Base-by-base conservation (phyloP, 2,797 vertebrate genomes). In the Paguma larvata region DNA sequence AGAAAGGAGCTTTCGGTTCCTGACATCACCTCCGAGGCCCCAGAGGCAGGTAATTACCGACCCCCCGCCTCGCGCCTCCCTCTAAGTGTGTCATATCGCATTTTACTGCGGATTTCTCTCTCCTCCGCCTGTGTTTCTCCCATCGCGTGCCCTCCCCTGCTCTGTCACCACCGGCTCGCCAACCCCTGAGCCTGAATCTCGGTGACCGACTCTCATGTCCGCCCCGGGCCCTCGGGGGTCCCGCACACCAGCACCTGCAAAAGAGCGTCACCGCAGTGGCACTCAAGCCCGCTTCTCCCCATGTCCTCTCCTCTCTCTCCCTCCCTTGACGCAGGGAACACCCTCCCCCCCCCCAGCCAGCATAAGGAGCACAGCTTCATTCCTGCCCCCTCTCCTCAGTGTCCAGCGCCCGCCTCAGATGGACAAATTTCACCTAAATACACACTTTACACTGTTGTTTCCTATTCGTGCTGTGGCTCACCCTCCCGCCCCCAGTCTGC, bases 231-330 rank as follows among this genome's bases (percentile, higher is more conserved):
- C 56, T 30, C 0, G 0, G 8, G 12, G 44, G 10, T 1, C 3
- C 48, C 19, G 48, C 59, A 13, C 78, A 10, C 10, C 34, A 62
- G 84, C n/a, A 12, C 18, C 1, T n/a, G 27, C 32, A 56, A 30
- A 48, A 18, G 3, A 6, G 34, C 14, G 6, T 0, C 14, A 9
- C 44, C 15, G 73, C 38, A 3, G 14, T 19, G 2, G 0, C 16
- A 6, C 48, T 34, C 62, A 19, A 25, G 10, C 46, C 88, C 16
- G 65, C 51, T 30, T 34, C 51, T 83, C 19, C 18, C 41, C 4
- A 0, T 0, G 6, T 65, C 25, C 63, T 11, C 41, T 8, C 27
- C 0, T 11, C 23, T 75, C 30, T 68, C 48, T 0, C 25, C 21
- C 14, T 79, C 62, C 32, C 51, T 25, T 6, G 19, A 72, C 0